Evolutionary conservation across 2,888 invertebrate genomes (phyloP).

Genomic region (Scelioninae gen. 1): DNA sequence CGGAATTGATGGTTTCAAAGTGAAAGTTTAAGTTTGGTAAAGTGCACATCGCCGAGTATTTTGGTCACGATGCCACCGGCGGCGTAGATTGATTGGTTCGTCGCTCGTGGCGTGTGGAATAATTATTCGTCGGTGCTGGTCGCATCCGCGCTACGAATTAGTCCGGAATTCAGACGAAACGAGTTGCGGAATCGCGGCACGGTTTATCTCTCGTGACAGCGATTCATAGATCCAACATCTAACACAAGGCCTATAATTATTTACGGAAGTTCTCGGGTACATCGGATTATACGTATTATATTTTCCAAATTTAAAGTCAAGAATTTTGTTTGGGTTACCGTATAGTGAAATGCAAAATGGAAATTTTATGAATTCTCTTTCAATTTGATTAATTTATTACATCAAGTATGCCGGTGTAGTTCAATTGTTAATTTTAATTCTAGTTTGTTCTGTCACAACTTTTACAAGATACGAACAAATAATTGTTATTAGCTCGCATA

Average conservation of each 20-base stretch:
- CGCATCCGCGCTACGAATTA: slow-evolving; percentile 77
- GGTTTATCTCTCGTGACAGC: slow-evolving; percentile 60
- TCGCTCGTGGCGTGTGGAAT: slow-evolving; percentile 74
- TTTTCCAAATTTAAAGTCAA: too few species aligned
- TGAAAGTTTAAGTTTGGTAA: slow-evolving; percentile 56
- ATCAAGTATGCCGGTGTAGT: background rate
- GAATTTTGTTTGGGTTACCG: too few species aligned
- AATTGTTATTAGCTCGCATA: slow-evolving; percentile 49
- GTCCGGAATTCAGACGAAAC: slow-evolving; percentile 75
- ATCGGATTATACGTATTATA: too few species aligned
- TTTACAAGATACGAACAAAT: slow-evolving; percentile 57
- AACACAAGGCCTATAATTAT: slow-evolving; percentile 75
- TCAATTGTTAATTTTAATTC: slow-evolving; percentile 48
- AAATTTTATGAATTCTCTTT: too few species aligned
- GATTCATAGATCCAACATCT: slow-evolving; percentile 68
- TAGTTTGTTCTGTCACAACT: slow-evolving; percentile 49
- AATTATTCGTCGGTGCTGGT: slow-evolving; percentile 77
- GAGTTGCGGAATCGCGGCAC: slow-evolving; percentile 67
- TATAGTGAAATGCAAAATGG: too few species aligned
- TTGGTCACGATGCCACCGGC: slow-evolving; percentile 65
- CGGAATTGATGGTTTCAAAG: slow-evolving; percentile 53
- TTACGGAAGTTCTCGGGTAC: too few species aligned
- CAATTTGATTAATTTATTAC: slow-evolving; percentile 56
- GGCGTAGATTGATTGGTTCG: slow-evolving; percentile 76
- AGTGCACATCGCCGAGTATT: slow-evolving; percentile 57